Base-by-base conservation (phyloP, 35 echinoderm and acorn worm genomes). In the Ophiothrix spiculata region DNA sequence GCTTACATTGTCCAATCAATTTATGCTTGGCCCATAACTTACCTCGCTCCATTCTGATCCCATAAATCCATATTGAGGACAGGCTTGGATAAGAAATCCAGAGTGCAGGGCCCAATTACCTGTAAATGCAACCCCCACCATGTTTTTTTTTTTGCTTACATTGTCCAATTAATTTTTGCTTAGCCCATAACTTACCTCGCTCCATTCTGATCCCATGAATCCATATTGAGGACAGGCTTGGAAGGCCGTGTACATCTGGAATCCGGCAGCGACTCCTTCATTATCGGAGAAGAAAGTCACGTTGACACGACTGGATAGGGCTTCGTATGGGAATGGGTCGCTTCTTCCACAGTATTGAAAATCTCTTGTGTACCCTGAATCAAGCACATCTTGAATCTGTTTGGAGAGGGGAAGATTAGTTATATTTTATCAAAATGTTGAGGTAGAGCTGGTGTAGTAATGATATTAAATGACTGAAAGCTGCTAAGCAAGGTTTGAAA, bases 171-270 rank as follows among this genome's bases (percentile, higher is more conserved):
- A n/a, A n/a, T n/a, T n/a, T n/a, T n/a, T n/a, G n/a, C n/a, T n/a
- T n/a, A n/a, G n/a, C n/a, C n/a, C n/a, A n/a, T n/a, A 69, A 69
- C 81, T 90, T 64, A 90, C 88, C 74, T 36, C 64, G 23, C 54
- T 33, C 35, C 25, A 90, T 38, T 76, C 38, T 41, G 80, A 69
- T 17, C 45, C 81, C 25, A 39, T 75, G 28, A 77, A 90, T 0
- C 81, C 80, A 45, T 56, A 90, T 39, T 83, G 16, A 0, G 69
- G 69, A 75, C 88, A 90, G 29, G 21, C 1, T 8, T 40, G 80
- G 74, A 83, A 83, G 8, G 73, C 64, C 16, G 69, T 16, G 75
- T 84, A 90, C 31, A 81, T 40, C 31, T 73, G 49, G 69, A 90
- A 90, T 0, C 88, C 88, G 16, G 3, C 11, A 33, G 12, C 39